Percentiles rank a stretch among this genome's conserved stretches.
Conservation (phyloP, 2,888 invertebrate genomes). For the Dynastes tityus region DNA sequence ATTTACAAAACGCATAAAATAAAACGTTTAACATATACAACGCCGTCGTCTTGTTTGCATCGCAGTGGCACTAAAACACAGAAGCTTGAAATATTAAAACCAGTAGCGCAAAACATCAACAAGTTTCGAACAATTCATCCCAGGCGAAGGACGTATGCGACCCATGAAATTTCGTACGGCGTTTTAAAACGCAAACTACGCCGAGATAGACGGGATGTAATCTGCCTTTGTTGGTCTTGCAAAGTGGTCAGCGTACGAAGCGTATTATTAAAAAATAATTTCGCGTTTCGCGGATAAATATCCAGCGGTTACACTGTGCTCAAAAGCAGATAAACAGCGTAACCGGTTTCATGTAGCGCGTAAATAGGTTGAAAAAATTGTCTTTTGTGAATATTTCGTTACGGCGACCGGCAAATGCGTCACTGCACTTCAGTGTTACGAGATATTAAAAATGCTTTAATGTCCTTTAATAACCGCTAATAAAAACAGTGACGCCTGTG, state of each 20-base stretch:
- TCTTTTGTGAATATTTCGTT: not conserved
- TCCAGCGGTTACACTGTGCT: not conserved
- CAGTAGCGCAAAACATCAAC: conserved; percentile 29
- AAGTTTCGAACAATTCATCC: not conserved
- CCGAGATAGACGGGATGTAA: not conserved
- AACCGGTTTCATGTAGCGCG: not conserved
- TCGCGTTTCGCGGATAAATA: not conserved
- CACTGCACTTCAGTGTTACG: not conserved
- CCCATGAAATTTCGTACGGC: conserved; percentile 9
- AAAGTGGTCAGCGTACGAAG: not conserved
- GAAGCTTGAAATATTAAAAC: conserved; percentile 30
- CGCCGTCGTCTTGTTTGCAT: conserved; percentile 5
- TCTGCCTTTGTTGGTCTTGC: not conserved
- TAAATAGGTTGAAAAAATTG: not conserved
- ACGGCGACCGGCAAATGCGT: not conserved
- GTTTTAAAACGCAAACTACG: not conserved
- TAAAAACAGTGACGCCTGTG: not conserved
- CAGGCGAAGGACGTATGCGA: not conserved
- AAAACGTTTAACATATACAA: conserved; percentile 7
- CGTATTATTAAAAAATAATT: conserved; percentile 7
- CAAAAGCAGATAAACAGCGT: too few relatives aligned
- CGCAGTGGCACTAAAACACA: conserved; percentile 18
- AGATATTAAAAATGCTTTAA: conserved; percentile 1
- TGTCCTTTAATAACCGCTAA: not conserved
- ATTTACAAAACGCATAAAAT: conserved; percentile 16